These are phyloP conservation scores for Solen grandis DNA, from an alignment of 1,140 invertebrate species.

Conservation along the genomic window DNA sequence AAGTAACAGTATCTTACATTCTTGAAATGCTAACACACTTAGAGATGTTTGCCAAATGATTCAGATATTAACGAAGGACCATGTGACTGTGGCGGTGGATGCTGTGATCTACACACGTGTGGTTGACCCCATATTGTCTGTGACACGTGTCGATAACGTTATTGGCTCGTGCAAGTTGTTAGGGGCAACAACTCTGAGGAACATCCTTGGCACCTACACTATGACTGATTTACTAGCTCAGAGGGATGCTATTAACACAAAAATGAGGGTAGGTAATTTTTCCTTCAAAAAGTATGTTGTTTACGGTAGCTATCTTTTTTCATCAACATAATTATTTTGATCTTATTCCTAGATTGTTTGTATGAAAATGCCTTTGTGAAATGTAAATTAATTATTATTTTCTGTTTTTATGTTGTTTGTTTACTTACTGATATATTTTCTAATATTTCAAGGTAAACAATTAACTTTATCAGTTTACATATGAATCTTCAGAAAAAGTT, in stretches of 20 bases:
- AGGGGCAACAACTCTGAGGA: constrained; percentile 44
- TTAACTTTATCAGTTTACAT: no score
- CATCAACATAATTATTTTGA: no score
- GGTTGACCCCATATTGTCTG: constrained; percentile 22
- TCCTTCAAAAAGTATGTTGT: no score
- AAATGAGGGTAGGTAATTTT: constrained; percentile 50
- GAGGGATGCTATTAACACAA: constrained; percentile 24
- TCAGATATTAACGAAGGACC: constrained; percentile 43
- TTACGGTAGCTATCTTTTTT: no score
- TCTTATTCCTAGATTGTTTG: no score
- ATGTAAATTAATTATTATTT: no score
- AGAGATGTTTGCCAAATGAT: no score
- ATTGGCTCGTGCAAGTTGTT: constrained; percentile 11
- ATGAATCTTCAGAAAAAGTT: no score
- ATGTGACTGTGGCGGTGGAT: constrained; percentile 32
- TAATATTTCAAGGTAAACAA: no score
- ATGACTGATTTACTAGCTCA: constrained; percentile 35
- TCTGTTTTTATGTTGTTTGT: no score
- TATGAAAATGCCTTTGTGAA: no score
- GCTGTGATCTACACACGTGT: constrained; percentile 27
- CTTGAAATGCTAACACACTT: neutral
- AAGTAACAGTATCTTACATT: neutral
- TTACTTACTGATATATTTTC: no score
- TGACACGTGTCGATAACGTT: constrained; percentile 19
- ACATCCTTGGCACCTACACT: constrained; percentile 30